Percentiles rank a stretch among this genome's conserved stretches.
phyloP scores from a whole-genome alignment of 2,113 vertebrate species.

The Azemiops feae region DNA sequence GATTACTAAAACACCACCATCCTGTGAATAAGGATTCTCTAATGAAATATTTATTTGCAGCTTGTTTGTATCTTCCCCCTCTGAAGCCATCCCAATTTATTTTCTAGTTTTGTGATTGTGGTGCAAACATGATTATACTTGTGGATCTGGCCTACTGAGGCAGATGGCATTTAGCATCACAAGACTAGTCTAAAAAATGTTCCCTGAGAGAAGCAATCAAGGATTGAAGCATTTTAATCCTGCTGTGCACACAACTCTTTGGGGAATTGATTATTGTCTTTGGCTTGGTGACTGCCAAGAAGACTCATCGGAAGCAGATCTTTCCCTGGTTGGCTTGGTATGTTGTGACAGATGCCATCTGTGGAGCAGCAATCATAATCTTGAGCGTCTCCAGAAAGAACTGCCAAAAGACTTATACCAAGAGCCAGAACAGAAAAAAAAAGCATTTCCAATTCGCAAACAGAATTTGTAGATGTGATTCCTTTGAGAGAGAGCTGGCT shows the following conservation, averaged over 20 bases:
- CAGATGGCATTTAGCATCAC: not conserved
- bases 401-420: not conserved
- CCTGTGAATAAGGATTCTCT: conserved; percentile 15
- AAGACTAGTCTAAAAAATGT: conserved; percentile 4
- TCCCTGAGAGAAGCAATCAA: conserved; percentile 11
- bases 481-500: not conserved
- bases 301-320: not conserved
- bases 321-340: not conserved
- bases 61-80: conserved; percentile 8
- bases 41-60: not conserved
- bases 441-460: not conserved
- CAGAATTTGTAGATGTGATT: not conserved
- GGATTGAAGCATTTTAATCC: conserved; percentile 21
- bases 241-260: conserved; percentile 3
- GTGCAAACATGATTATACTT: conserved; percentile 18
- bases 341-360: not conserved
- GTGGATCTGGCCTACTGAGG: conserved; percentile 8
- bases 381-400: not conserved
- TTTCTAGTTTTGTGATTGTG: conserved; percentile 31
- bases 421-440: not conserved
- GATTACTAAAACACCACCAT: conserved; percentile 22
- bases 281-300: not conserved
- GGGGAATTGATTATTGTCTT: not conserved
- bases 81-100: conserved; percentile 26
- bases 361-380: not conserved